Evolutionary conservation across 2,797 vertebrate genomes (phyloP).

Genomic region (Sebastes cheni): DNA sequence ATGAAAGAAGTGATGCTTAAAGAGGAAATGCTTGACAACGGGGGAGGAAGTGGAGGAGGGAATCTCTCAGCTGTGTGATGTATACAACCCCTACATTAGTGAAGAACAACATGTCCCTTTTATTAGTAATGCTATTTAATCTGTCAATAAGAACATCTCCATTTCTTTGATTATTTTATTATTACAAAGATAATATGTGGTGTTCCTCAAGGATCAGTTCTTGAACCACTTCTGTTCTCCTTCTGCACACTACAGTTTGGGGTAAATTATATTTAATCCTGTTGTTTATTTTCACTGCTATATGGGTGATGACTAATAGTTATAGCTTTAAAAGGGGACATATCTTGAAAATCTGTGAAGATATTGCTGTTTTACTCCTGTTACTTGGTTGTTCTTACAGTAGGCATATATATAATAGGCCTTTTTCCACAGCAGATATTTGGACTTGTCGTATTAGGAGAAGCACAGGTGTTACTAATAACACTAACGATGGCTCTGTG

Average conservation of each 20-base stretch:
- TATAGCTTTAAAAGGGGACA: neutral
- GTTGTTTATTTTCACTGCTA: neutral
- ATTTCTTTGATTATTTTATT: neutral
- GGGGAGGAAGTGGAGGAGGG: neutral
- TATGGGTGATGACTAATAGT: neutral
- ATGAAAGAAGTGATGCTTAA: slow-evolving; percentile 4
- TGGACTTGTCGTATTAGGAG: neutral
- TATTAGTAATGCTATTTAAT: neutral
- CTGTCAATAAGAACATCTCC: neutral
- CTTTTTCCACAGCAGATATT: neutral
- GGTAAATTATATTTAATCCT: neutral
- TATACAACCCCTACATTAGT: neutral
- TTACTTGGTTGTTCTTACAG: neutral
- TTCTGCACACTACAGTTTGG: neutral
- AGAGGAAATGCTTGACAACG: slow-evolving; percentile 1
- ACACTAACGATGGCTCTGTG: no score
- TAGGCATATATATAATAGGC: neutral
- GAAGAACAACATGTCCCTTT: no score
- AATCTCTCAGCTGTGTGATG: neutral
- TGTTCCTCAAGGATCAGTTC: neutral
- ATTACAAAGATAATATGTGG: neutral
- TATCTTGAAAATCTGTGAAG: no score
- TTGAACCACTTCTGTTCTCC: neutral
- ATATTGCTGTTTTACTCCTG: neutral
- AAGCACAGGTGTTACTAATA: no score